Base-by-base conservation (phyloP, 1,140 invertebrate species). In the Belonocnema kinseyi region DNA sequence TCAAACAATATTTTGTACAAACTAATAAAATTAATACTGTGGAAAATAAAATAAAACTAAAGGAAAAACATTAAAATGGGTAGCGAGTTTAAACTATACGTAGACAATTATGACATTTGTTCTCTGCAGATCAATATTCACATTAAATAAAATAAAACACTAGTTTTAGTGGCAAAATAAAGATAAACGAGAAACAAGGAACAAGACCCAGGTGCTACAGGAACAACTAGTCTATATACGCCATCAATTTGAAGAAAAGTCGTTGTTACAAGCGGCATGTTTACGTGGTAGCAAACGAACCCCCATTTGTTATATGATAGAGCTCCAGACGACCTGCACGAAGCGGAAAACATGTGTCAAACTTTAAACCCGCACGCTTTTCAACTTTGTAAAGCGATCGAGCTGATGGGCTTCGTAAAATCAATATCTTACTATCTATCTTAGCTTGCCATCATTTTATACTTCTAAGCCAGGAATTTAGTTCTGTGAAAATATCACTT, bases 181-280 rank as follows among this genome's bases (percentile, higher is more conserved):
- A 33, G 26, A 46, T 5, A 46, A 46, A 46, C 40, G 40, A 46
- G 5, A 46, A 10, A 46, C 40, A 46, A 46, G 40, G 40, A 46
- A 46, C 40, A 10, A 73, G 61, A 61, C 74, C 51, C 81, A 82
- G 81, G 78, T 82, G 81, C 58, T 77, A 71, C 76, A 56, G 21
- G 74, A 26, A 51, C 50, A 80, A 4, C 26, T 33, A 33, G 51
- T 78, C 52, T 11, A 46, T 61, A 78, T 78, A 50, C 52, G 71
- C 75, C 77, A 79, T 79, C 75, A 79, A 77, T 81, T 77, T 81
- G 7, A 21, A 75, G 72, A 74, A 76, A 78, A 72, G 58, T 72
- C 33, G 52, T 80, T 80, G 72, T 73, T 46, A 40, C 33, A 50
- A 75, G 72, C 71, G 73, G 73, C 73, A 73, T 71, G 77, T 81